Percentiles rank a stretch among this genome's conserved stretches.
Conservation (phyloP, 2,797 vertebrate species). For the Diceros bicornis region DNA sequence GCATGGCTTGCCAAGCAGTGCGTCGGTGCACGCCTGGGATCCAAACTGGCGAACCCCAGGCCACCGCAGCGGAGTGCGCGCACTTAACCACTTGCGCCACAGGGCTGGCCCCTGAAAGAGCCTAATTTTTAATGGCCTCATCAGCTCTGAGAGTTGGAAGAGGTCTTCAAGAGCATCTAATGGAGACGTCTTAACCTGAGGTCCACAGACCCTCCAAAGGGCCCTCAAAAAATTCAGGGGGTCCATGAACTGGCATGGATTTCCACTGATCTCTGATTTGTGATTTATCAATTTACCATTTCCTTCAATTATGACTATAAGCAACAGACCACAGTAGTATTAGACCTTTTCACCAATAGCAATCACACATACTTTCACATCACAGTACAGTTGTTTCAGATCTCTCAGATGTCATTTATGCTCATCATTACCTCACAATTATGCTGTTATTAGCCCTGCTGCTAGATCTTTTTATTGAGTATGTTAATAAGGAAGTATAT, state of each 20-base stretch:
- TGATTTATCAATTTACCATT: background rate
- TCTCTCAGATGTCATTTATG: background rate
- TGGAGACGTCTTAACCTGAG: background rate
- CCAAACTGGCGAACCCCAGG: too few relatives aligned
- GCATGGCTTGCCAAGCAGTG: too few relatives aligned
- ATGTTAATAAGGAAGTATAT: background rate
- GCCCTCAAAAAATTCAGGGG: background rate
- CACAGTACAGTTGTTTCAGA: background rate
- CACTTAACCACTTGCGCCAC: too few relatives aligned
- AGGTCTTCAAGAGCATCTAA: background rate
- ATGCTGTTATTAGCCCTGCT: background rate
- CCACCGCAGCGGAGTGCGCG: too few relatives aligned
- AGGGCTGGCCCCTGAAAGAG: too few relatives aligned
- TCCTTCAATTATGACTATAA: background rate
- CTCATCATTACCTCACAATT: background rate
- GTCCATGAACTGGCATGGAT: background rate
- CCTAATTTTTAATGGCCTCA: background rate
- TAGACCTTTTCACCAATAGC: background rate
- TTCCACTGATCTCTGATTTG: slow-evolving; percentile 11
- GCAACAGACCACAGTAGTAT: background rate
- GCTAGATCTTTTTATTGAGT: background rate
- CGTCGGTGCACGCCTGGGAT: too few relatives aligned
- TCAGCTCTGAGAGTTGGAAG: background rate
- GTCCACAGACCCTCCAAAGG: background rate
- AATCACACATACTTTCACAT: background rate